Base-by-base conservation (phyloP, 2,797 vertebrate species). In the Danio jaintianensis region DNA sequence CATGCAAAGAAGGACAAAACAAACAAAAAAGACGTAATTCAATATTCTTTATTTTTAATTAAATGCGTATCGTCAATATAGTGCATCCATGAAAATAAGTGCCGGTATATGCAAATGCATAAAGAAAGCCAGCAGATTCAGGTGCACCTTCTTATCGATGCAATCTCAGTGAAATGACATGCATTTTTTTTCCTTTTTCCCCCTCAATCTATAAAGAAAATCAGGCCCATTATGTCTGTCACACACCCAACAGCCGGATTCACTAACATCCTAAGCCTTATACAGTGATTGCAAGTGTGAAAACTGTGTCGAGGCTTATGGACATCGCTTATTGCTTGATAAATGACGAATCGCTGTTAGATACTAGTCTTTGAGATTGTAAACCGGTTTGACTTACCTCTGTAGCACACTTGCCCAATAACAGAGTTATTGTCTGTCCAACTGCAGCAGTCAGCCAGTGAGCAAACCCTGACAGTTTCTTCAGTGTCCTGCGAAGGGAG, bases 351-450 rank as follows among this genome's bases (percentile, higher is more conserved):
- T 71, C 47, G 16, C 7, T 67, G 20, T 77, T 58, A 38, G 20
- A 62, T 50, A 20, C 52, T 10, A 5, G 18, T 18, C 29, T 61
- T 18, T 73, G 16, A 43, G 36, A 67, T 48, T 63, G 12, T 29
- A 63, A 72, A 47, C 38, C 48, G 22, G 62, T 8, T 74, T 80
- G 47, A 71, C 84, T 87, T 85, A 89, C 88, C 88, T 88, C 81
- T 50, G 72, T 62, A 81, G 78, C 81, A 80, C 83, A 78, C 86
- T 78, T n/a, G n/a, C n/a, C n/a, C n/a, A n/a, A n/a, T n/a, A n/a
- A n/a, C n/a, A n/a, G 86, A 83, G 84, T 87, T 86, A 85, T 75
- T 76, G 85, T 89, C 85, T 85, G 81, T 86, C 80, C 81, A 84
- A 83, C 87, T 85, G 87, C 88, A 86, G 87, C 84, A 80, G 74